Evolutionary conservation across 2,888 invertebrate genomes (phyloP).

Genomic region (Meliscaeva auricollis): DNA sequence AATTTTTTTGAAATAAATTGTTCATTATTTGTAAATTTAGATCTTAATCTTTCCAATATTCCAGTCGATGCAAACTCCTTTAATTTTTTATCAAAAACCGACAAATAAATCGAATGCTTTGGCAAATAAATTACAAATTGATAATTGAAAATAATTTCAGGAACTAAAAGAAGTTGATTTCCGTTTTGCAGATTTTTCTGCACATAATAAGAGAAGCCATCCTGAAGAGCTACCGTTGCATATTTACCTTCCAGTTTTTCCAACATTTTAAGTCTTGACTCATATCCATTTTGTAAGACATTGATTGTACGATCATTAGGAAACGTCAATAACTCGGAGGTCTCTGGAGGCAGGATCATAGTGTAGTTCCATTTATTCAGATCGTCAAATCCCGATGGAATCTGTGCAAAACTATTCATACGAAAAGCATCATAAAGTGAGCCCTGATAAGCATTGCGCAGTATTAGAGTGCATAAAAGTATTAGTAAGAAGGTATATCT

Average conservation of each 20-base stretch:
- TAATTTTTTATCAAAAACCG: conserved; percentile 78
- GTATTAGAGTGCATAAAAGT: conserved; percentile 79
- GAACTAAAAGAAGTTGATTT: conserved; percentile 77
- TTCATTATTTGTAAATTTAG: too few species aligned
- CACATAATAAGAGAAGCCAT: conserved; percentile 78
- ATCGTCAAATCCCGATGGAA: conserved; percentile 77
- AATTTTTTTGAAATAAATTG: not conserved
- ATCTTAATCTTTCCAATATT: conserved; percentile 60
- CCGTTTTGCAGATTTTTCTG: conserved; percentile 48
- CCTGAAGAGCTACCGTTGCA: conserved; percentile 71
- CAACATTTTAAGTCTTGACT: not conserved
- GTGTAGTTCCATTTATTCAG: conserved; percentile 77
- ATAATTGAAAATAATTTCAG: conserved; percentile 78
- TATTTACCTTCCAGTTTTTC: not conserved
- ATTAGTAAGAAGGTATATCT: conserved; percentile 79
- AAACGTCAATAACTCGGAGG: conserved; percentile 65
- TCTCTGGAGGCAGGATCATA: conserved; percentile 66
- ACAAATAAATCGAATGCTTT: conserved; percentile 78
- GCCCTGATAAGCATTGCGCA: conserved; percentile 81
- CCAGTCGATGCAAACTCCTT: conserved; percentile 78
- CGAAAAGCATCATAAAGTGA: conserved; percentile 80
- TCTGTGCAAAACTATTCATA: conserved; percentile 63
- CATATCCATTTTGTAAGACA: too few species aligned
- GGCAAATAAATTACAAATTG: conserved; percentile 79
- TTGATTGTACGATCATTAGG: not conserved